Percentiles rank a stretch among this genome's conserved stretches.
Conservation (phyloP, 2,797 vertebrate species). For the Hipposideros larvatus region DNA sequence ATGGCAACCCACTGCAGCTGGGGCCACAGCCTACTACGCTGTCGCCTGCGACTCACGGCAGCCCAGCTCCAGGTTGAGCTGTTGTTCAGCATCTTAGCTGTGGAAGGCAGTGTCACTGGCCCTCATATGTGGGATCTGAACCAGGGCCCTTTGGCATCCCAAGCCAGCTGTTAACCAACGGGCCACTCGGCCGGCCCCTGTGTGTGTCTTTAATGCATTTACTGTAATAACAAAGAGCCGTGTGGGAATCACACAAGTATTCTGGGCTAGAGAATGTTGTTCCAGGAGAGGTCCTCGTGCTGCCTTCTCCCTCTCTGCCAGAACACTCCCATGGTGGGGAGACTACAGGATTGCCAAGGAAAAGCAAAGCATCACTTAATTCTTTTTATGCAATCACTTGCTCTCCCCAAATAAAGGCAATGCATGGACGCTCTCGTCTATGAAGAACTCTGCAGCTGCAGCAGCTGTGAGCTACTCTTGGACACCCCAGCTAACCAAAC, state of each 20-base stretch:
- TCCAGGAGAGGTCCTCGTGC: neutral
- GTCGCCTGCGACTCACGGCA: no score
- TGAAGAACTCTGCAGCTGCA: accelerated
- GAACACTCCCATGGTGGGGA: accelerated
- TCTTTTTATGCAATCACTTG: neutral
- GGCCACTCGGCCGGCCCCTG: no score
- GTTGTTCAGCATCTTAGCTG: no score
- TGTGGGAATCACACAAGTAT: accelerated
- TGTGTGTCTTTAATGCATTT: neutral
- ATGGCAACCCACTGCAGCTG: no score
- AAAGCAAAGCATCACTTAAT: neutral
- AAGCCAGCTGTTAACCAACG: no score
- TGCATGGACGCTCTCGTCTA: accelerated
- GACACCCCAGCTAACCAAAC: neutral
- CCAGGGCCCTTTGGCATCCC: no score
- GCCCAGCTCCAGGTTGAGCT: no score
- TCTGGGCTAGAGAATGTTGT: neutral
- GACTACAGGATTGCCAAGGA: neutral
- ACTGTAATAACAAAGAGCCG: neutral
- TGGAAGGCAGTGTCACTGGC: no score
- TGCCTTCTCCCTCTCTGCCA: neutral
- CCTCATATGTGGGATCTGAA: no score
- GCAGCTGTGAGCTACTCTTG: accelerated
- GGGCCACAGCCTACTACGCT: no score
- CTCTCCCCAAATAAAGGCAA: neutral